phyloP scores from a whole-genome alignment of 1,140 invertebrate genomes.

The Drosophila setifemur region DNA sequence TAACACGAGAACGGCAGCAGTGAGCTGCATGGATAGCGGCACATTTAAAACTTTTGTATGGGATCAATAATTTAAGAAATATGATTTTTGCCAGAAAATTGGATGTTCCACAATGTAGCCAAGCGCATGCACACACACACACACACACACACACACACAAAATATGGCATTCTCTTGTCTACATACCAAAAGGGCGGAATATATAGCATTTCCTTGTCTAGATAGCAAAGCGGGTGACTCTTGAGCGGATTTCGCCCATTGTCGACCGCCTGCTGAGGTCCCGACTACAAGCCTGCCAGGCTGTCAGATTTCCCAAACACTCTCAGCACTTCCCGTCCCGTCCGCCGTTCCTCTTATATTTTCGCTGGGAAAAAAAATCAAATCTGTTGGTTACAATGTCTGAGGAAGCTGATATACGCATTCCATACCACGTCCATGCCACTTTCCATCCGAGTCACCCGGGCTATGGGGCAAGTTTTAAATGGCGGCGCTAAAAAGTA shows the following conservation, averaged over 20 bases:
- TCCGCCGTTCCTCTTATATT: not conserved
- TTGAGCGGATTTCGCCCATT: not conserved
- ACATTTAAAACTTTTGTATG: not conserved
- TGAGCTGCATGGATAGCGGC: not conserved
- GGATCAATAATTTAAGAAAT: not conserved
- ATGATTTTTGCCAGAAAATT: no score
- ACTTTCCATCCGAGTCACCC: not conserved
- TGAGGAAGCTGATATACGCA: conserved; percentile 25
- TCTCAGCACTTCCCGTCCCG: not conserved
- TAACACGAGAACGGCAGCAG: conserved; percentile 9
- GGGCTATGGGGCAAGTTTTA: conserved; percentile 37
- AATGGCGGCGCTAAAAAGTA: conserved; percentile 48
- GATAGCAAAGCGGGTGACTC: not conserved
- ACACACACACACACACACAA: no score
- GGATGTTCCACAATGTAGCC: no score
- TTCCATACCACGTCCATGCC: not conserved
- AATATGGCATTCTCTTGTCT: no score
- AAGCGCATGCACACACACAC: no score
- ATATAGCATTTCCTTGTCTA: conserved; percentile 22
- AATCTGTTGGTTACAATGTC: conserved; percentile 56
- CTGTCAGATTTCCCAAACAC: conserved; percentile 12
- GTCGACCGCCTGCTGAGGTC: not conserved
- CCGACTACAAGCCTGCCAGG: not conserved
- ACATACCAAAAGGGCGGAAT: no score
- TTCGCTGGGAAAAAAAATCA: conserved; percentile 35